These are phyloP conservation scores for Barbus barbus DNA, from an alignment of 2,113 vertebrate species.

Conservation along the genomic window DNA sequence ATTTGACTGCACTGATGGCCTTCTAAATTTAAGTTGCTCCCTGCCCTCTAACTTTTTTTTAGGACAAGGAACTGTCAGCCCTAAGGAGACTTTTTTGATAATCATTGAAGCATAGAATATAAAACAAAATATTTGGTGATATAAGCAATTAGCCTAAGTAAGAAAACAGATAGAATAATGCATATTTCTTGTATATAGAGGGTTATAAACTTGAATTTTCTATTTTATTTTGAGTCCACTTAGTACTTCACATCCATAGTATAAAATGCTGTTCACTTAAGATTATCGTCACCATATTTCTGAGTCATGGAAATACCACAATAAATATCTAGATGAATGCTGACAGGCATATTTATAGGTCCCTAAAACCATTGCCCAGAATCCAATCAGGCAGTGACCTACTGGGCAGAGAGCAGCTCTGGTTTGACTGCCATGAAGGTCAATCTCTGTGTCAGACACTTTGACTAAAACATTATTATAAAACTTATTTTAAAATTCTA, in stretches of 20 bases:
- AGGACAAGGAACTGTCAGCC: neutral
- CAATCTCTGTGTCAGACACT: neutral
- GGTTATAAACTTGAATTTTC: too few relatives aligned
- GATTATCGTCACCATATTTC: neutral
- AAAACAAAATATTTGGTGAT: neutral
- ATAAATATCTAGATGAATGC: neutral
- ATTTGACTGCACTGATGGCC: neutral
- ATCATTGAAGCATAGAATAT: neutral
- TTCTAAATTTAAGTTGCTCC: neutral
- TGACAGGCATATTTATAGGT: conserved; percentile 51
- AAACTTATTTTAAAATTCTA: neutral
- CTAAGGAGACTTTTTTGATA: neutral
- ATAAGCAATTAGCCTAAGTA: neutral
- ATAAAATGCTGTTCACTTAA: neutral
- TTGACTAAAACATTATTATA: neutral
- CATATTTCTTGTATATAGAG: too few relatives aligned
- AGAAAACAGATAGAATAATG: neutral
- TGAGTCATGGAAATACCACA: too few relatives aligned
- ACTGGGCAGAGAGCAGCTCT: conserved; percentile 31
- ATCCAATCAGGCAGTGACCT: conserved; percentile 52
- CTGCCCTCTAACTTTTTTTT: neutral
- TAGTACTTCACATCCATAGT: neutral
- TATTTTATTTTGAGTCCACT: too few relatives aligned
- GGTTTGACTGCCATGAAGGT: neutral
- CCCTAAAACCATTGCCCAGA: conserved; percentile 40